These are phyloP conservation scores for Alfaro cultratus DNA, from an alignment of 2,797 vertebrate genomes.

Conservation along the genomic window DNA sequence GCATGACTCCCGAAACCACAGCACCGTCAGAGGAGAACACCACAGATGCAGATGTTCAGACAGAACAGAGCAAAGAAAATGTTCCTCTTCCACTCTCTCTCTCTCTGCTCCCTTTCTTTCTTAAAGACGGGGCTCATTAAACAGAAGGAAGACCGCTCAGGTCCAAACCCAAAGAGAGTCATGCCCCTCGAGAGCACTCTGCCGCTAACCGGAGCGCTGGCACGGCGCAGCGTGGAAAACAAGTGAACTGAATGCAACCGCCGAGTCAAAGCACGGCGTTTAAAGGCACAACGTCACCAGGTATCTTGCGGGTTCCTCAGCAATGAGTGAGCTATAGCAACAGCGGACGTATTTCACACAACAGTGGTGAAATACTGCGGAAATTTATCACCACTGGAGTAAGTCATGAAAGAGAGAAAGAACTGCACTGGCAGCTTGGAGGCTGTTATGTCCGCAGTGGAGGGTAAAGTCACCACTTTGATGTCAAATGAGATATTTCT, in stretches of 20 bases:
- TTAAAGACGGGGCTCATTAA: slow-evolving; percentile 68
- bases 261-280: slow-evolving; percentile 43
- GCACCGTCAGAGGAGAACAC: slow-evolving; percentile 68
- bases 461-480: background rate
- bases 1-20: slow-evolving; percentile 69
- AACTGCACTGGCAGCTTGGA: background rate
- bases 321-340: slow-evolving; percentile 49
- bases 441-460: background rate
- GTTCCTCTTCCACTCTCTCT: slow-evolving; percentile 13
- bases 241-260: slow-evolving; percentile 66
- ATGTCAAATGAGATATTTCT: slow-evolving; percentile 3
- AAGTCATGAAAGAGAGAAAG: background rate
- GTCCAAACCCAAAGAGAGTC: slow-evolving; percentile 71
- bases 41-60: slow-evolving; percentile 77
- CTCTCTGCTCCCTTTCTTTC: slow-evolving; percentile 33
- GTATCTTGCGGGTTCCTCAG: slow-evolving; percentile 46
- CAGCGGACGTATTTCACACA: background rate
- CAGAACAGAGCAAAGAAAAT: slow-evolving; percentile 59
- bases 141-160: slow-evolving; percentile 58
- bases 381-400: background rate
- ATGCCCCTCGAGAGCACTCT: slow-evolving; percentile 59
- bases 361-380: background rate
- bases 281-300: slow-evolving; percentile 58
- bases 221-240: slow-evolving; percentile 60
- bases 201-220: slow-evolving; percentile 65